Evolutionary conservation across 1,140 invertebrate genomes (phyloP), one percentile per base, ranked within the genome.

Genomic region (Propsilocerus akamusi): DNA sequence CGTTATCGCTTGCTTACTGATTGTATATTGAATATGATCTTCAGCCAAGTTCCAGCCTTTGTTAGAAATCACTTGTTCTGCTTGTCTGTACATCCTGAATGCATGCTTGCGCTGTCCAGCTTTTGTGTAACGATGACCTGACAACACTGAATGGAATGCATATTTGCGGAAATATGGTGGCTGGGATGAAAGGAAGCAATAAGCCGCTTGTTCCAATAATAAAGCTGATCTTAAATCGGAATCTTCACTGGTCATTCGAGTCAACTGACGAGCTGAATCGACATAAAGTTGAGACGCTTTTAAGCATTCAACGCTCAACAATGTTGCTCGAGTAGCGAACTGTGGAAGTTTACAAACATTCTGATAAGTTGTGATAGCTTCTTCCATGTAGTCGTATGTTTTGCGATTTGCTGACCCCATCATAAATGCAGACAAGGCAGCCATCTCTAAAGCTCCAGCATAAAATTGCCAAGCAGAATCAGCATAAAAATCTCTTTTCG

Each of bases 391-490:
- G 54, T 90, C 87, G 54, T 78, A 77, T 0, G 81, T 83, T 61
- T 88, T 88, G 25, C 76, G 67, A 49, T 74, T 77, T 1, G 78
- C 70, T 55, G 85, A 83, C 37, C 82, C 83, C 53, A 82, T 78
- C 83, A 96, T 88, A 59, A 93, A 96, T 2, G 89, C 84, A 52
- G 90, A 83, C 1, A 96, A 64, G 3, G 88, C 86, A 5, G 91
- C 91, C 91, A 97, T 96, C 72, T 97, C 93, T 34, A 94, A 67
- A 17, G 93, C 91, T 11, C 92, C 92, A 8, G 94, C 93, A 68
- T 89, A 96, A 65, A 95, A 91, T 11, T 97, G 68, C 94, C 93
- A 98, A 0, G 95, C 95, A 58, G 92, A 86, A 66, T 99, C 95
- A 14, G 82, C 83, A 57, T 86, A 85, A 66, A 98, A 98, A 61